These are phyloP conservation scores for Scotopteryx bipunctaria DNA, from an alignment of 2,888 invertebrate genomes.

Conservation along the genomic window DNA sequence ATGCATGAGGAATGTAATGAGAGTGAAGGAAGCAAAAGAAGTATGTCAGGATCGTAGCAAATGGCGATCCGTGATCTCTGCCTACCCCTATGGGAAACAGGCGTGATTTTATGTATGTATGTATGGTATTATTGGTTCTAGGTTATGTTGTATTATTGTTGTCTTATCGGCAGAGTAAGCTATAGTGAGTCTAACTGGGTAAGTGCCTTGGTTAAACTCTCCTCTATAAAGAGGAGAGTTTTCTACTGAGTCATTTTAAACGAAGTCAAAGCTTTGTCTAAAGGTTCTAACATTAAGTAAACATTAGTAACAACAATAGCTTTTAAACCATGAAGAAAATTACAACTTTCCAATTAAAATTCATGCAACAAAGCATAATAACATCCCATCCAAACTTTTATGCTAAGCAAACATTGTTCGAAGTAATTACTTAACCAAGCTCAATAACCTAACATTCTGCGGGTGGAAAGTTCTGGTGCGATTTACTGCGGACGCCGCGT, in stretches of 20 bases:
- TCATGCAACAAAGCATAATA: slow-evolving; percentile 15
- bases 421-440: slow-evolving; percentile 44
- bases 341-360: slow-evolving; percentile 16
- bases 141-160: no score
- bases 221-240: no score
- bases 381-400: slow-evolving; percentile 23
- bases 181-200: no score
- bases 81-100: no score
- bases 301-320: background rate
- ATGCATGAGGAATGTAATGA: no score
- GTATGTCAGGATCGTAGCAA: no score
- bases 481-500: slow-evolving; percentile 55
- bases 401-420: slow-evolving; percentile 27
- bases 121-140: no score
- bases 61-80: no score
- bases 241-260: background rate
- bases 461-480: slow-evolving; percentile 48
- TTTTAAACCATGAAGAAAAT: slow-evolving; percentile 6
- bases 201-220: no score
- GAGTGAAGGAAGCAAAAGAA: no score
- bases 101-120: no score
- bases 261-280: background rate
- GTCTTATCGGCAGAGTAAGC: no score
- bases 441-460: slow-evolving; percentile 41
- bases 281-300: background rate